Percentiles rank a stretch among this genome's conserved stretches.
Conservation (phyloP, 2,888 invertebrate species). For the Parnassius orleans region DNA sequence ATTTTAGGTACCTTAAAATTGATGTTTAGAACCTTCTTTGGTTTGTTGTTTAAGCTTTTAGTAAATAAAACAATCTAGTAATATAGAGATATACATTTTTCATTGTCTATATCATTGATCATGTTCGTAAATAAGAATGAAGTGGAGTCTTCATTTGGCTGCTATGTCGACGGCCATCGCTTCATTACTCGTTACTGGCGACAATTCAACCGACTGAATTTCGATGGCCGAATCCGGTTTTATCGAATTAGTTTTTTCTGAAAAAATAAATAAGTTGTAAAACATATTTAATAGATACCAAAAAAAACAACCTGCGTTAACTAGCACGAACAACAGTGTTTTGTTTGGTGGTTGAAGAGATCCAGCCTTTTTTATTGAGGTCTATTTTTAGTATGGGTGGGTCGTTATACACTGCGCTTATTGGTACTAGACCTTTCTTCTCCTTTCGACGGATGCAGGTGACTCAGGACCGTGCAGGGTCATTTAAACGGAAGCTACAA, state of each 20-base stretch:
- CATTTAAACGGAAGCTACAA: no score
- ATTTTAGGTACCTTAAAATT: not conserved
- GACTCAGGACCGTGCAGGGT: no score
- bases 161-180: constrained; percentile 27
- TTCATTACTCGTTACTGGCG: constrained; percentile 22
- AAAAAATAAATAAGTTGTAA: constrained; percentile 27
- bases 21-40: not conserved
- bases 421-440: no score
- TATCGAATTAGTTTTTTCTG: constrained; percentile 44
- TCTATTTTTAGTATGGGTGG: no score
- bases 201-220: constrained; percentile 28
- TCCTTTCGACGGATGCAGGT: no score
- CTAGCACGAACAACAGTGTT: no score
- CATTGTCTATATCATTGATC: not conserved
- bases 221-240: constrained; percentile 29
- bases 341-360: no score
- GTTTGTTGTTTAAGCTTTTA: not conserved
- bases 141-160: not conserved
- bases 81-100: not conserved
- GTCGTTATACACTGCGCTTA: no score
- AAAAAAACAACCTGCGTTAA: no score
- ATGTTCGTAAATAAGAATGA: not conserved
- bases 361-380: no score
- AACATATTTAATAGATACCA: no score
- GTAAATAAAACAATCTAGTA: not conserved